phyloP scores from a whole-genome alignment of 2,888 invertebrate genomes.

The Lithophane semibrunnea region DNA sequence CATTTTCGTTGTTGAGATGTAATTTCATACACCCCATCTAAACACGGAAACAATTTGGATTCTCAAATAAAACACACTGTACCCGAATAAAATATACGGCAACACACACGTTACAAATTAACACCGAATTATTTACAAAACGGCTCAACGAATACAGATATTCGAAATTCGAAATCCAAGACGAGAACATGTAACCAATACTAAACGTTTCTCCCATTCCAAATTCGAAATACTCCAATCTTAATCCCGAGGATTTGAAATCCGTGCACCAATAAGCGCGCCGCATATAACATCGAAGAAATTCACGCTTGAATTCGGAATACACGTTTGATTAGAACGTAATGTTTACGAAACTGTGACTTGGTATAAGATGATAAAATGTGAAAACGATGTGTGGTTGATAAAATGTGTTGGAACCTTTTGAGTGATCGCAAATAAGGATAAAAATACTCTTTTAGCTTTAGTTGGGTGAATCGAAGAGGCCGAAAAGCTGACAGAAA shows the following conservation, averaged over 20 bases:
- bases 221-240: constrained; percentile 38
- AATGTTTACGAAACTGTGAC: constrained; percentile 42
- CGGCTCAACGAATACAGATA: constrained; percentile 21
- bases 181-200: constrained; percentile 18
- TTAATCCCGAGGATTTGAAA: constrained; percentile 47
- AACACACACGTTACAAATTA: constrained; percentile 7
- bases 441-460: neutral
- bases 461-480: neutral
- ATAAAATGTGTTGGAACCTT: constrained; percentile 4
- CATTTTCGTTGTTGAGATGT: neutral
- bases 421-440: neutral
- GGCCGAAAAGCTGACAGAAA: neutral
- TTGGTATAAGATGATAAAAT: constrained; percentile 3
- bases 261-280: constrained; percentile 37
- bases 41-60: neutral
- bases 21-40: neutral
- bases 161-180: constrained; percentile 29
- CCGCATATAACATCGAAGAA: constrained; percentile 18
- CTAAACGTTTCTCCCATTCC: constrained; percentile 28
- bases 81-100: constrained; percentile 1
- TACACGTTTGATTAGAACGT: constrained; percentile 37
- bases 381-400: constrained; percentile 3
- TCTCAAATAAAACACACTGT: neutral
- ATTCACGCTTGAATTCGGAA: constrained; percentile 26
- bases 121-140: constrained; percentile 18